Evolutionary conservation across 1,140 invertebrate species (phyloP).

Genomic region (Colletes latitarsis): DNA sequence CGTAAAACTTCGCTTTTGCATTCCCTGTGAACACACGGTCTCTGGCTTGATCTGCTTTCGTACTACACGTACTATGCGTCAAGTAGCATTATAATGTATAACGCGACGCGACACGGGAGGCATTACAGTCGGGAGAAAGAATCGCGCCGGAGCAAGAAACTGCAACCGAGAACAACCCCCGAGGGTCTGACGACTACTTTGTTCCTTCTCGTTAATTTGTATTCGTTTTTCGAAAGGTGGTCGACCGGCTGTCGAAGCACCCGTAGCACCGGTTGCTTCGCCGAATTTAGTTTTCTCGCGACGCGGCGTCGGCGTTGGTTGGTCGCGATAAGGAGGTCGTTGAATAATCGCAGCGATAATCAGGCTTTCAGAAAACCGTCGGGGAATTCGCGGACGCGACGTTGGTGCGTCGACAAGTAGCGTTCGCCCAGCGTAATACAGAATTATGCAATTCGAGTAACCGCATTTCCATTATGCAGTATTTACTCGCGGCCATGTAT

Average conservation of each 20-base stretch:
- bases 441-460: slow-evolving; percentile 67
- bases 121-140: slow-evolving; percentile 28
- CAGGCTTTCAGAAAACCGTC: background rate
- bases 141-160: slow-evolving; percentile 6
- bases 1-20: slow-evolving; percentile 51
- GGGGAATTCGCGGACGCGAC: slow-evolving; percentile 32
- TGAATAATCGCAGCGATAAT: background rate
- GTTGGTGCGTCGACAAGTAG: background rate
- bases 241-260: too few relatives aligned
- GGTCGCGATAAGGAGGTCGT: too few relatives aligned
- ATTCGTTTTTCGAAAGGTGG: too few relatives aligned
- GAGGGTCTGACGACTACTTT: background rate
- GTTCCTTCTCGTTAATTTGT: too few relatives aligned
- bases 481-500: slow-evolving; percentile 52
- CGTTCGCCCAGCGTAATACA: slow-evolving; percentile 54
- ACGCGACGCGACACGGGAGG: slow-evolving; percentile 25
- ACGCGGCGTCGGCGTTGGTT: too few relatives aligned
- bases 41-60: background rate
- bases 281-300: too few relatives aligned
- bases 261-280: too few relatives aligned
- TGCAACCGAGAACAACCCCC: slow-evolving; percentile 13
- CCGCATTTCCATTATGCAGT: slow-evolving; percentile 65
- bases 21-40: slow-evolving; percentile 25
- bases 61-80: background rate
- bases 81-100: slow-evolving; percentile 44